Percentiles rank a stretch among this genome's conserved stretches.
These are phyloP conservation scores for Macroramphosus scolopax DNA, from an alignment of 2,797 vertebrate species.

Conservation along the genomic window DNA sequence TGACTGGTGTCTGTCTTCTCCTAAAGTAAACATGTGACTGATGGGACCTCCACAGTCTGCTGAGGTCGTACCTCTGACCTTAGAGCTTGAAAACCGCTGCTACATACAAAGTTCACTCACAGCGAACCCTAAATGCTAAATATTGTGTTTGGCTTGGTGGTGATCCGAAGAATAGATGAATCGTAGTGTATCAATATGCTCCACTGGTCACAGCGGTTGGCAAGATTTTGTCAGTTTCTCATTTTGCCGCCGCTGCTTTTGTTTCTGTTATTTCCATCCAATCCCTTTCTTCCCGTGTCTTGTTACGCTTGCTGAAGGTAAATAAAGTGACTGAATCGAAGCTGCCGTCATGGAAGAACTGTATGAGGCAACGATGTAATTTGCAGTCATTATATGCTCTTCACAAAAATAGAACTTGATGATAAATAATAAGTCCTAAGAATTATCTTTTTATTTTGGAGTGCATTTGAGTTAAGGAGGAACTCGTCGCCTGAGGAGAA, in stretches of 20 bases:
- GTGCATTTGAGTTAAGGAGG: too few species aligned
- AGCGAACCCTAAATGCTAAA: conserved; percentile 9
- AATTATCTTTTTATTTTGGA: too few species aligned
- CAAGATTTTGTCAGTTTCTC: not conserved
- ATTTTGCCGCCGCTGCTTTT: not conserved
- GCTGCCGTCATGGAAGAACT: conserved; percentile 1
- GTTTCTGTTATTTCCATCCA: too few species aligned
- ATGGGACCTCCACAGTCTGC: conserved; percentile 34
- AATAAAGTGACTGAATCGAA: conserved; percentile 1
- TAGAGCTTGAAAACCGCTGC: conserved; percentile 13
- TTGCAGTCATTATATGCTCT: too few species aligned
- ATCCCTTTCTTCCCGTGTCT: not conserved
- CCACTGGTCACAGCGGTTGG: too few species aligned
- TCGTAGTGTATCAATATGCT: not conserved
- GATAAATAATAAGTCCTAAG: too few species aligned
- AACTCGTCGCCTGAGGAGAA: too few species aligned
- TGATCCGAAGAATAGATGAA: not conserved
- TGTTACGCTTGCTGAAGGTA: not conserved
- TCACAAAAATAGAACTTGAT: too few species aligned
- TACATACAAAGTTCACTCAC: conserved; percentile 13
- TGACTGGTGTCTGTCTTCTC: conserved; percentile 55
- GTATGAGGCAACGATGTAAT: not conserved
- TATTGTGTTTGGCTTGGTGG: not conserved
- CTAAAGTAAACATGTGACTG: conserved; percentile 47
- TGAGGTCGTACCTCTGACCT: conserved; percentile 42